Conservation (phyloP, 2,113 vertebrate genomes). For the Barbus barbus region DNA sequence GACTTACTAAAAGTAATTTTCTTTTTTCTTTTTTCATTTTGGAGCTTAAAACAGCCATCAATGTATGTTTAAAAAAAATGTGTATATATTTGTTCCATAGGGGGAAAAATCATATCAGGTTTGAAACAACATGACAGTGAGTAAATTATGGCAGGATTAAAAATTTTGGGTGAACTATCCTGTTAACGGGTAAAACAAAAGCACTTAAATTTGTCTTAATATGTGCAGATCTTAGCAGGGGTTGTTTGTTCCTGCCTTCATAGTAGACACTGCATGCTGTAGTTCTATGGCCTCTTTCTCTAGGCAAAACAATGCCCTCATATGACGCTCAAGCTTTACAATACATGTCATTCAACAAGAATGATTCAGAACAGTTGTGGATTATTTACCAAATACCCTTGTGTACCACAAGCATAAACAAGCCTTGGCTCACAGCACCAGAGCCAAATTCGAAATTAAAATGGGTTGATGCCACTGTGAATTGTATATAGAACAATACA, state of each 20-base stretch:
- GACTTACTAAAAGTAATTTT: too few species aligned
- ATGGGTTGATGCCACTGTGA: not conserved
- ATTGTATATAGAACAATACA: conserved; percentile 6
- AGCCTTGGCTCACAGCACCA: not conserved
- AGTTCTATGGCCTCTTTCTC: not conserved
- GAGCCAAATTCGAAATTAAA: not conserved
- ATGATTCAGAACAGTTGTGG: not conserved
- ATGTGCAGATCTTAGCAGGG: not conserved
- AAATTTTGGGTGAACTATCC: not conserved
- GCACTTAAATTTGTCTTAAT: not conserved
- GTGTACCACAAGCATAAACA: not conserved
- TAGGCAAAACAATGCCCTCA: conserved; percentile 12
- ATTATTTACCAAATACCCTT: conserved; percentile 1
- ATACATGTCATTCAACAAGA: conserved; percentile 21
- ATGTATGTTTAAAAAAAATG: too few species aligned
- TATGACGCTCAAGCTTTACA: not conserved
- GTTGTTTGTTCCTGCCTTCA: not conserved
- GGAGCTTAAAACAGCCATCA: too few species aligned
- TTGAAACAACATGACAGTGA: not conserved
- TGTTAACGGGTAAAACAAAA: not conserved
- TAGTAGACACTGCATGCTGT: not conserved
- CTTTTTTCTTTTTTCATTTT: too few species aligned
- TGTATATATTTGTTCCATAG: too few species aligned
- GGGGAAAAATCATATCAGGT: too few species aligned
- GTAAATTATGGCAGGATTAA: not conserved